Evolutionary conservation across 1,140 invertebrate species (phyloP), one percentile per base, ranked within the genome.

Genomic region (Atopsyche davidsoni): DNA sequence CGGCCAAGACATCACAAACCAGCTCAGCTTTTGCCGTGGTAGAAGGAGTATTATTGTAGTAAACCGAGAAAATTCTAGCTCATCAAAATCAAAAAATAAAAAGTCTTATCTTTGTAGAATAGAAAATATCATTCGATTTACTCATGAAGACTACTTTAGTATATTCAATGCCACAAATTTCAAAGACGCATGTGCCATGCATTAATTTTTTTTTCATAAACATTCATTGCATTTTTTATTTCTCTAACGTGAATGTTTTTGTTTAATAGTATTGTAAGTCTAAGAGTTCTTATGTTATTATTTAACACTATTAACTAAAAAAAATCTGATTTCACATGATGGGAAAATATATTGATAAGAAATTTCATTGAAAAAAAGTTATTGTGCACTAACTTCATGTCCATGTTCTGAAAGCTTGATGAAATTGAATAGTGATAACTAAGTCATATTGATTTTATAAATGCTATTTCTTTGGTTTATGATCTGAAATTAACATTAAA

Each of bases 121-220:
- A 55, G 87, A 92, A 60, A 86, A 85, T 61, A 88, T 90, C 17
- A 84, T 90, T 11, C 74, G 87, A 35, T 88, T 89, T 62, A 73
- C 89, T 43, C 87, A 90, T 59, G 87, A 92, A 59, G 85, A 89
- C 65, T 92, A 90, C 65, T 92, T 92, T 63, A 65, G 74, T 6
- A 67, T 75, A 10, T 84, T 92, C 28, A 90, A 90, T 64, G 82
- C 82, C 3, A 87, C 83, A 9, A 92, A 92, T 72, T 88, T 85
- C 60, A 90, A 89, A 67, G 87, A 90, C 59, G 86, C 87, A 3
- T 92, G 87, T 58, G 67, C 73, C 6, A 63, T 70, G 17, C 72
- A 68, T 44, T 64, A 51, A 22, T 10, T 28, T 9, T n/a, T n/a
- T n/a, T n/a, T n/a, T n/a, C n/a, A n/a, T n/a, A n/a, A n/a, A n/a